These are phyloP conservation scores for Cactoblastis cactorum DNA, from an alignment of 2,888 invertebrate genomes.

Conservation along the genomic window DNA sequence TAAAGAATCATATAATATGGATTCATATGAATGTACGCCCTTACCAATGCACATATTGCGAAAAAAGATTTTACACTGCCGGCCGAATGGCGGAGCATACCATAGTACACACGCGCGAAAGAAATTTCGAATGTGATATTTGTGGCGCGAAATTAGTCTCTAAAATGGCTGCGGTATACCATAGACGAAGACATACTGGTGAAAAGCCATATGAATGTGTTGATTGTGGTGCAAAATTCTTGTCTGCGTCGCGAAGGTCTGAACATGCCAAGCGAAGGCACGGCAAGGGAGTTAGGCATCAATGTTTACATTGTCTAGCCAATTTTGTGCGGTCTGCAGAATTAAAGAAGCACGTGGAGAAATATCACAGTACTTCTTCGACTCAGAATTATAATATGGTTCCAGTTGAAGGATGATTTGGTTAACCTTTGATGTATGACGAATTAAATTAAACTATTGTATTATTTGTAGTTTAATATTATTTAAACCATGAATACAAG, in stretches of 20 bases:
- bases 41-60: slow-evolving; percentile 73
- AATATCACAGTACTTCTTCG: slow-evolving; percentile 41
- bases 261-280: slow-evolving; percentile 66
- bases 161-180: slow-evolving; percentile 69
- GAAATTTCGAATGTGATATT: slow-evolving; percentile 74
- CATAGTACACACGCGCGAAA: slow-evolving; percentile 72
- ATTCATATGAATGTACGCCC: slow-evolving; percentile 70
- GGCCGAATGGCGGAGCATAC: slow-evolving; percentile 72
- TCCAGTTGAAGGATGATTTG: not conserved
- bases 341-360: slow-evolving; percentile 51
- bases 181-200: slow-evolving; percentile 66
- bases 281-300: slow-evolving; percentile 47
- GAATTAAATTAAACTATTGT: too few relatives aligned
- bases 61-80: slow-evolving; percentile 71
- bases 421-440: too few relatives aligned
- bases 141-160: slow-evolving; percentile 69
- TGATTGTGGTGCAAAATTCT: slow-evolving; percentile 62
- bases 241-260: slow-evolving; percentile 60
- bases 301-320: slow-evolving; percentile 46
- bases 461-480: too few relatives aligned
- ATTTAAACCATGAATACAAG: too few relatives aligned
- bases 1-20: slow-evolving; percentile 71
- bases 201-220: slow-evolving; percentile 66
- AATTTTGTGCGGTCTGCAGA: slow-evolving; percentile 55
- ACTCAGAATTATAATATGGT: slow-evolving; percentile 7